Conservation (phyloP, 2,113 vertebrate species). For the Danionella cerebrum region DNA sequence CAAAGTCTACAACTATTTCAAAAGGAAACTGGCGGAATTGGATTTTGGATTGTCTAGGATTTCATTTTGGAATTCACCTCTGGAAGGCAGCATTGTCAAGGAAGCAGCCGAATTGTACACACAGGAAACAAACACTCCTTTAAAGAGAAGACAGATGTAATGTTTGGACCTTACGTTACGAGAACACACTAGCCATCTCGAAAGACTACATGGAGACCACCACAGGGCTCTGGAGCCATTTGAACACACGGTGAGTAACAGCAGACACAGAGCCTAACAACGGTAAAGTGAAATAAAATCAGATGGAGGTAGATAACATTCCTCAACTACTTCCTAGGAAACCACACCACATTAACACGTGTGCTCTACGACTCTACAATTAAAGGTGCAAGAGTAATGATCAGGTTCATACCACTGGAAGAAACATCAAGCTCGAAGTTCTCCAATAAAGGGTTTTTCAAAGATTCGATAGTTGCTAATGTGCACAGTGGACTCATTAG, state of each 20-base stretch:
- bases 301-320: background rate
- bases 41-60: too few relatives aligned
- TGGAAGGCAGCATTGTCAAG: too few relatives aligned
- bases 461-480: slow-evolving; percentile 18
- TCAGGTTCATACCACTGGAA: slow-evolving; percentile 30
- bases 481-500: background rate
- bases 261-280: slow-evolving; percentile 17
- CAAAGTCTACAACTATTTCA: too few relatives aligned
- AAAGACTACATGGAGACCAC: background rate
- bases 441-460: slow-evolving; percentile 29
- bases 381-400: slow-evolving; percentile 27
- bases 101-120: too few relatives aligned
- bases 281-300: background rate
- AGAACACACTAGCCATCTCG: background rate
- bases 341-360: slow-evolving; percentile 39
- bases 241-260: slow-evolving; percentile 32
- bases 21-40: too few relatives aligned
- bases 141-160: background rate
- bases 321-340: background rate
- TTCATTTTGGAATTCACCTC: too few relatives aligned
- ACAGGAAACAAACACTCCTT: background rate
- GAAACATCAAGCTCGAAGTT: slow-evolving; percentile 14
- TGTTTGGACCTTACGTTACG: background rate
- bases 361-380: slow-evolving; percentile 44
- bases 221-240: background rate